Conservation (phyloP, 2,797 vertebrate species). For the Hippocampus kuda region DNA sequence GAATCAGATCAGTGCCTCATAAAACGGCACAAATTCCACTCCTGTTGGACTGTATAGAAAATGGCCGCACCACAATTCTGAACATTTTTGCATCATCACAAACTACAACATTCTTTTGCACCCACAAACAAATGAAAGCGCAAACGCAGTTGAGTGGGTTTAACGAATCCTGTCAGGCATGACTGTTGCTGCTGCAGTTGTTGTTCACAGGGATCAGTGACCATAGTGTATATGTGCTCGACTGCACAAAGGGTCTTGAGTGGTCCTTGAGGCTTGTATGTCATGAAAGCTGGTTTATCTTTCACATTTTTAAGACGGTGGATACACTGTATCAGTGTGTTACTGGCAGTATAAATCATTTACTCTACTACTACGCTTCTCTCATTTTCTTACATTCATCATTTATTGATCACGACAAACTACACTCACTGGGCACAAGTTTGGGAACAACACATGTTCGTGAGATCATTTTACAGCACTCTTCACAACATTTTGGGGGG, state of each 20-base stretch:
- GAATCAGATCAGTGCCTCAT: background rate
- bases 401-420: background rate
- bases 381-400: background rate
- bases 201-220: constrained; percentile 2
- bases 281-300: background rate
- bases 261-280: background rate
- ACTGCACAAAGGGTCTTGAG: background rate
- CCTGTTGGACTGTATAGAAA: too few species aligned
- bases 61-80: too few species aligned
- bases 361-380: background rate
- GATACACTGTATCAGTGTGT: background rate
- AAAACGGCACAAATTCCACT: background rate
- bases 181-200: background rate
- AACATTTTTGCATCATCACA: background rate
- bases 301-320: background rate
- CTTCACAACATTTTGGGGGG: background rate
- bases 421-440: background rate
- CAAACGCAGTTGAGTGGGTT: background rate
- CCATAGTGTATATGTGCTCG: background rate
- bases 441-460: background rate
- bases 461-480: background rate
- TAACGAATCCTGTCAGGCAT: background rate
- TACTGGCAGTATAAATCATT: background rate
- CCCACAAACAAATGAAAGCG: background rate
- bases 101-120: background rate